A percentile compares a stretch with the other conserved stretches of the same genome.
Conservation (phyloP, 2,113 vertebrate genomes). For the Hippocampus mohnikei region DNA sequence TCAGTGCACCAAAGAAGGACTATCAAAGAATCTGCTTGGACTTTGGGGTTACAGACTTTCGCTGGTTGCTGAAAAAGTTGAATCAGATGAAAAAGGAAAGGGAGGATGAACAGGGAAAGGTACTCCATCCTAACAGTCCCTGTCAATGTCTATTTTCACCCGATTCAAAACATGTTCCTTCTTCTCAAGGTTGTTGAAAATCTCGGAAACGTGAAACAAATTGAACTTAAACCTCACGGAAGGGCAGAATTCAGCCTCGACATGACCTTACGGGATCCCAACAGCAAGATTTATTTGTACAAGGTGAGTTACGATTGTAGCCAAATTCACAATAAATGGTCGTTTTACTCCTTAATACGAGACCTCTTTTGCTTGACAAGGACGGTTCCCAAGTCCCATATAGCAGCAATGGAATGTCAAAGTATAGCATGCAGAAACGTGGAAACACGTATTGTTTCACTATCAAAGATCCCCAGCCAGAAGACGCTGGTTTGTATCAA, state of each 20-base stretch:
- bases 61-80: slow-evolving; percentile 84
- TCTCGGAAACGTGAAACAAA: slow-evolving; percentile 75
- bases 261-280: slow-evolving; percentile 75
- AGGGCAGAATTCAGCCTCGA: slow-evolving; percentile 79
- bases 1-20: slow-evolving; percentile 78
- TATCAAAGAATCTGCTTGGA: slow-evolving; percentile 85
- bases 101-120: slow-evolving; percentile 76
- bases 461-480: slow-evolving; percentile 73
- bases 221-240: slow-evolving; percentile 73
- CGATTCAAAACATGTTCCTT: slow-evolving; percentile 3
- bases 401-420: slow-evolving; percentile 63
- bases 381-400: slow-evolving; percentile 76
- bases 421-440: slow-evolving; percentile 67
- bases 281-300: slow-evolving; percentile 78
- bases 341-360: neutral
- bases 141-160: neutral
- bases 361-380: slow-evolving; percentile 53
- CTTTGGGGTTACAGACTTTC: slow-evolving; percentile 83
- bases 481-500: slow-evolving; percentile 87
- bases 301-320: slow-evolving; percentile 75
- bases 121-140: slow-evolving; percentile 32
- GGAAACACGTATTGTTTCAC: slow-evolving; percentile 79
- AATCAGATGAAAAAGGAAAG: slow-evolving; percentile 76
- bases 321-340: neutral
- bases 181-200: slow-evolving; percentile 70